A percentile compares a stretch with the other conserved stretches of the same genome.
Evolutionary conservation across 1,140 invertebrate species (phyloP).

Genomic region (Episyrphus balteatus): DNA sequence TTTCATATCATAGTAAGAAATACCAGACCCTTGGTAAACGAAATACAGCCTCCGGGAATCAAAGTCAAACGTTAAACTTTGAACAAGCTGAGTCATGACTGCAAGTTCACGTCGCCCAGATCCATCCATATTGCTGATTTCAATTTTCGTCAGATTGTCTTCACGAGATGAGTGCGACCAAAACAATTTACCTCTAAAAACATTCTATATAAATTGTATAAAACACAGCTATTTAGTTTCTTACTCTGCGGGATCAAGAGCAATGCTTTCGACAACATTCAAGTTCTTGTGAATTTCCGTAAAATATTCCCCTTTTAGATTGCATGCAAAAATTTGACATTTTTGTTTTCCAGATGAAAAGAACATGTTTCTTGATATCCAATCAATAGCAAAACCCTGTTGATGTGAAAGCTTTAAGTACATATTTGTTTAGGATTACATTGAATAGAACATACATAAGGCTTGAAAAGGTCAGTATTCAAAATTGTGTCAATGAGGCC

Average conservation of each 20-base stretch:
- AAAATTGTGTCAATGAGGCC: conserved; percentile 56
- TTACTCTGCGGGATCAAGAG: conserved; percentile 51
- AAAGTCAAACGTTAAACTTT: conserved; percentile 52
- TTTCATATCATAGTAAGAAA: conserved; percentile 54
- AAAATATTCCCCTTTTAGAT: conserved; percentile 60
- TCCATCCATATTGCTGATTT: conserved; percentile 57
- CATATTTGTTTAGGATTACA: too few relatives aligned
- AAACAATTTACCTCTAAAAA: conserved; percentile 47
- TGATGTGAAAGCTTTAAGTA: not conserved
- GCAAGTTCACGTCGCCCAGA: conserved; percentile 19
- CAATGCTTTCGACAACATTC: conserved; percentile 43
- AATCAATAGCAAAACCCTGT: conserved; percentile 54
- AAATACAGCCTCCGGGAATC: conserved; percentile 56
- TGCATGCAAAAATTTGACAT: conserved; percentile 53
- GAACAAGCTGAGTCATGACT: conserved; percentile 18
- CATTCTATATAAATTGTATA: not conserved
- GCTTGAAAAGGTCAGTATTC: conserved; percentile 51
- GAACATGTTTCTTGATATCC: conserved; percentile 65
- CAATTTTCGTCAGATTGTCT: conserved; percentile 40
- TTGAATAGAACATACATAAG: conserved; percentile 13
- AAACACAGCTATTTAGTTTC: not conserved
- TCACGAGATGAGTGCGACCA: conserved; percentile 42
- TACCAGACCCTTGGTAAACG: conserved; percentile 47
- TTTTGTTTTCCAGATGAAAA: conserved; percentile 41
- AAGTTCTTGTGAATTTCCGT: conserved; percentile 35